Evolutionary conservation across 1,140 invertebrate species (phyloP).

Genomic region (Diorhabda carinulata): DNA sequence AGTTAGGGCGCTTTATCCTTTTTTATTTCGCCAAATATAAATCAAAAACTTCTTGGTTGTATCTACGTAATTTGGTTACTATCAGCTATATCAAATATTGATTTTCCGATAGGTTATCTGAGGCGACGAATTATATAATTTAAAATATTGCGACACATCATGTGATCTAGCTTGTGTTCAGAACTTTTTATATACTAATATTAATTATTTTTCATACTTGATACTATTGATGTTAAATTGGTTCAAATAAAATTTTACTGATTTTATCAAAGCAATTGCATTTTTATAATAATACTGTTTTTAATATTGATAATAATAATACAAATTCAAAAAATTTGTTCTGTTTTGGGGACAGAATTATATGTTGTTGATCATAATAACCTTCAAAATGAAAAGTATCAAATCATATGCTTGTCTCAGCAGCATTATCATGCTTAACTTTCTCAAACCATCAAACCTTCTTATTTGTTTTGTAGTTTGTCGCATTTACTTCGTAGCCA

Average conservation of each 20-base stretch:
- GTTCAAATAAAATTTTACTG: no score
- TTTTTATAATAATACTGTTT: no score
- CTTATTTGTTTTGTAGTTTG: background rate
- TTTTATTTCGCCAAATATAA: conserved; percentile 18
- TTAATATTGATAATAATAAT: no score
- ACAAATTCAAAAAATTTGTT: no score
- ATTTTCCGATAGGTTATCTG: background rate
- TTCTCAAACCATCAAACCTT: background rate
- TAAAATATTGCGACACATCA: no score
- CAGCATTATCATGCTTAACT: background rate
- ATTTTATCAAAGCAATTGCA: no score
- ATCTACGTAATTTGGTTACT: background rate
- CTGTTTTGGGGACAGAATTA: no score
- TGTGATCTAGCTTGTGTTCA: no score
- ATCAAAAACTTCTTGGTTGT: background rate
- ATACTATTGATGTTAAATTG: no score
- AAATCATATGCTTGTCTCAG: background rate
- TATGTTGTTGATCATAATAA: background rate
- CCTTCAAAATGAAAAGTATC: background rate
- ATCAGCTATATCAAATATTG: background rate
- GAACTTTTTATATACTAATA: no score
- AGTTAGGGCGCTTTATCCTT: conserved; percentile 34
- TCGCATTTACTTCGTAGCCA: background rate
- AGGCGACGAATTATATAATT: background rate
- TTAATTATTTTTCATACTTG: no score